Base-by-base conservation (phyloP, 2,888 invertebrate genomes). In the Caradrina kadenii region DNA sequence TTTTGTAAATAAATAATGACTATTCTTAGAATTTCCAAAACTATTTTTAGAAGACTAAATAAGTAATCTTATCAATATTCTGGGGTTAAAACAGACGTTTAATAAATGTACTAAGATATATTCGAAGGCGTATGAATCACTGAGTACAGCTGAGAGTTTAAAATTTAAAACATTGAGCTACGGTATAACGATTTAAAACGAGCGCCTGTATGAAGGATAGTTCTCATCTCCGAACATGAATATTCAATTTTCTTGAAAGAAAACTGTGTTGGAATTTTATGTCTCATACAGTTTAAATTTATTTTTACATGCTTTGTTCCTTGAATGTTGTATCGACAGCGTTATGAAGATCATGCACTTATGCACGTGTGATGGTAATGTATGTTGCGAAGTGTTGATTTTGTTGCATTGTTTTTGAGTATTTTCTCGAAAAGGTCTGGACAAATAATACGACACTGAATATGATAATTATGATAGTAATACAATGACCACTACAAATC, bases 161-260 rank as follows among this genome's bases (percentile, higher is more conserved):
- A 62, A 68, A 63, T 69, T 60, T 73, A 73, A 73, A 73, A 75
- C 69, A 72, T 73, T 74, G 63, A 76, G 59, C 53, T 63, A 53
- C 70, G 31, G 42, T 56, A 71, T 66, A 78, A 77, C 69, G 69
- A 76, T 76, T 76, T 69, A 61, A 74, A 76, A 74, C 71, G 71
- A 58, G 80, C 73, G 69, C 77, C 67, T 76, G 76, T 76, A 68
- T 83, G 84, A 87, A 80, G 79, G 84, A 87, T 88, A 81, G 82
- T 76, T 76, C 74, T 81, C 79, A 81, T 86, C 79, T 80, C 64
- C 69, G 73, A 69, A 80, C 86, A 90, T 91, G 90, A 90, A 92
- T 91, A 91, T 92, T 91, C 90, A 91, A 91, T 92, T 89, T 91
- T 83, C 86, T 86, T 84, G 82, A 88, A 89, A 87, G 87, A 89